phyloP scores from a whole-genome alignment of 2,113 vertebrate species.

The Cynopterus brachyotis region DNA sequence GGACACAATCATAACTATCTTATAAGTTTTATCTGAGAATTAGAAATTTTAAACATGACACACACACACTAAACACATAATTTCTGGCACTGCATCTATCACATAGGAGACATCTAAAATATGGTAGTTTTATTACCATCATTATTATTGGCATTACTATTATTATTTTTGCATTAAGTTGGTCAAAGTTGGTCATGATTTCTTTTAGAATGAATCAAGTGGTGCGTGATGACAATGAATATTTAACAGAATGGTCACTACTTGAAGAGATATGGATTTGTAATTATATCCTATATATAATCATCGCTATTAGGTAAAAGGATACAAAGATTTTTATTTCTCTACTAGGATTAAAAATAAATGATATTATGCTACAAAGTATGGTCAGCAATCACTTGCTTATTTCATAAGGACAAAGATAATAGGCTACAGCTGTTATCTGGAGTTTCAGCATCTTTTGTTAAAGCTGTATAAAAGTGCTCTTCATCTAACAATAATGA shows the following conservation, averaged over 20 bases:
- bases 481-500: constrained; percentile 50
- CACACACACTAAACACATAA: neutral
- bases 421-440: constrained; percentile 12
- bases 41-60: neutral
- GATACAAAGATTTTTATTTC: neutral
- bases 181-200: neutral
- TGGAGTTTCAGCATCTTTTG: constrained; percentile 38
- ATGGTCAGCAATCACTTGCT: constrained; percentile 36
- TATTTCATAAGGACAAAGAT: constrained; percentile 30
- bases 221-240: neutral
- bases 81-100: neutral
- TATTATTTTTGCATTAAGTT: neutral
- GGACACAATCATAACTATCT: neutral
- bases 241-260: neutral
- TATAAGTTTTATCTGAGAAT: neutral
- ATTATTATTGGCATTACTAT: neutral
- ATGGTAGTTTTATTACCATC: neutral
- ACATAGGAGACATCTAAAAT: neutral
- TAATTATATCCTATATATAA: neutral
- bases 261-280: neutral
- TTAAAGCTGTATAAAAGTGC: constrained; percentile 27
- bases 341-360: neutral
- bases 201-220: neutral
- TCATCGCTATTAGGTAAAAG: neutral
- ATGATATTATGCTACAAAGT: neutral